Base-by-base conservation (phyloP, 2,797 vertebrate genomes). In the Spinus olivaceus region DNA sequence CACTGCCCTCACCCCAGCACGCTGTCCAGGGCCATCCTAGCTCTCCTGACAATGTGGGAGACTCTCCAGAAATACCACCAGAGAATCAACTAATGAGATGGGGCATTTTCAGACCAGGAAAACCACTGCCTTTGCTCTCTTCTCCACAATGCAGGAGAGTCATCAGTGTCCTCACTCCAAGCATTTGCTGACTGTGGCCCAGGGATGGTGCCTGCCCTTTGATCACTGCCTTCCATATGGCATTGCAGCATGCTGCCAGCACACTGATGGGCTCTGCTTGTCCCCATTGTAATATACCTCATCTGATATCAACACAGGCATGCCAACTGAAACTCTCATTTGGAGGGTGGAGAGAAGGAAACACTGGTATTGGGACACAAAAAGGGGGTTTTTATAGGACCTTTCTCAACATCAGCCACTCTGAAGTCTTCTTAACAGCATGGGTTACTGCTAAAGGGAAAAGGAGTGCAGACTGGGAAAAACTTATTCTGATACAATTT, bases 61-160 rank as follows among this genome's bases (percentile, higher is more conserved):
- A 74, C 25, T n/a, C 41, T 76, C 47, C 30, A 88, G 24, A 79
- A 27, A 33, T 50, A 53, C 64, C 35, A 42, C 12, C 54, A 81
- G 24, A 64, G 28, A 86, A 69, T 25, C 33, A 65, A 2, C 54
- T 49, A 24, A 46, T 6, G 22, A 19, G 8, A 18, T 32, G 59
- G 87, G 53, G 33, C 2, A 2, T 60, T 78, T 81, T 64, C 50
- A 51, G 61, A n/a, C 4, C 65, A 85, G 49, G 44, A 78, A 76
- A 73, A 82, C 9, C 20, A 6, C 32, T 4, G 9, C 54, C 59
- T 56, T 72, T 49, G 61, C 63, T 69, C 56, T 47, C 44, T 42
- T 60, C 60, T 56, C 27, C 0, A 0, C 37, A 56, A 21, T 0
- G 2, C 50, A n/a, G 72, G 56, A 1, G 0, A 7, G 46, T 14